phyloP scores from a whole-genome alignment of 1,140 invertebrate species.

The Cecropterus lyciades region DNA sequence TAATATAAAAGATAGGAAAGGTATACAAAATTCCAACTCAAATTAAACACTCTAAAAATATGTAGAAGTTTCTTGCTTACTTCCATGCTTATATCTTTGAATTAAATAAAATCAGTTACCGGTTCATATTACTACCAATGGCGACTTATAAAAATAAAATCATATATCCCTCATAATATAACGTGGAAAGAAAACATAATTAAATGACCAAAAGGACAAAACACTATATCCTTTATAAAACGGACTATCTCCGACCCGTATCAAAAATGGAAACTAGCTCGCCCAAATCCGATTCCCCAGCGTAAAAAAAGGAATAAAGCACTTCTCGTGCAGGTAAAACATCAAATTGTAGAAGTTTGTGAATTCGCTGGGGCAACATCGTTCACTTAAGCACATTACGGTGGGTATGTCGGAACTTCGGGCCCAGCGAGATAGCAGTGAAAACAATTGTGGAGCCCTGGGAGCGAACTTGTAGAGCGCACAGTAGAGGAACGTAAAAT shows the following conservation, averaged over 20 bases:
- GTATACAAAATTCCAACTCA: too few relatives aligned
- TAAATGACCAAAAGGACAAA: background rate
- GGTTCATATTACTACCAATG: too few relatives aligned
- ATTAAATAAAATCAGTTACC: too few relatives aligned
- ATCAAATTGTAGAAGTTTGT: slow-evolving; percentile 56
- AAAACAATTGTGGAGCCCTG: slow-evolving; percentile 68
- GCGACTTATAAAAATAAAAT: too few relatives aligned
- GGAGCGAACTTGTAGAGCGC: slow-evolving; percentile 55
- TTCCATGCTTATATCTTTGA: too few relatives aligned
- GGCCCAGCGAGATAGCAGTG: slow-evolving; percentile 60
- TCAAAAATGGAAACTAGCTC: slow-evolving; percentile 30
- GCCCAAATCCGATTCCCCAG: slow-evolving; percentile 40
- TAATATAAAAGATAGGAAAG: too few relatives aligned
- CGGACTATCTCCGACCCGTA: slow-evolving; percentile 2
- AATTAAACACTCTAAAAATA: too few relatives aligned
- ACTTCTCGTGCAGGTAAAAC: slow-evolving; percentile 35
- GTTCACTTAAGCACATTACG: slow-evolving; percentile 77
- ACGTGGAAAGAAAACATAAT: background rate
- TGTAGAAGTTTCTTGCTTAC: too few relatives aligned
- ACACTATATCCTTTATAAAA: slow-evolving; percentile 7
- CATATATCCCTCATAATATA: too few relatives aligned
- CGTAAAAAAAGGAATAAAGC: slow-evolving; percentile 40
- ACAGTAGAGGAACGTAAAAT: slow-evolving; percentile 30
- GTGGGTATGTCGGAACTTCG: slow-evolving; percentile 56
- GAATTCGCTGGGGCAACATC: slow-evolving; percentile 72